Evolutionary conservation across 1,140 invertebrate species (phyloP).

Genomic region (Drosophila navojoa): DNA sequence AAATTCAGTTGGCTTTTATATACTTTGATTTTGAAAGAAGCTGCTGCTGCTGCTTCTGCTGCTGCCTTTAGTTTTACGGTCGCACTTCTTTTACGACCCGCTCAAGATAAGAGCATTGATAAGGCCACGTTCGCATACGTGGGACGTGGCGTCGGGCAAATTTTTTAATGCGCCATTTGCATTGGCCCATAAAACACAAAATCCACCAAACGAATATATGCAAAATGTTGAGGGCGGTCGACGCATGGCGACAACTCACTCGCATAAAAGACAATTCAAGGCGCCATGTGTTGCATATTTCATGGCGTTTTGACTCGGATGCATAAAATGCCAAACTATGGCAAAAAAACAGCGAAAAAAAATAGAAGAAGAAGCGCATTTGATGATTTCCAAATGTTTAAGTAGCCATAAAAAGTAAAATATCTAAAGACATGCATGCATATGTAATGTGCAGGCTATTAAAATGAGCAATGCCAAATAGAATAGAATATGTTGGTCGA

Average conservation of each 20-base stretch:
- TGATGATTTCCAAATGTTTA: slow-evolving; percentile 61
- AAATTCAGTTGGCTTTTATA: slow-evolving; percentile 63
- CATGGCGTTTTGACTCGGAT: slow-evolving; percentile 70
- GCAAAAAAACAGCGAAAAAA: slow-evolving; percentile 11
- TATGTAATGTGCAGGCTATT: slow-evolving; percentile 20
- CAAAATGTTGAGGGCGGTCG: slow-evolving; percentile 23
- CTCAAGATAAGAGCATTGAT: slow-evolving; percentile 48
- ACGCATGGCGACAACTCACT: slow-evolving; percentile 12
- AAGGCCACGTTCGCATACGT: slow-evolving; percentile 37
- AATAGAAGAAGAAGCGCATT: neutral
- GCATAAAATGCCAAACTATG: slow-evolving; percentile 55
- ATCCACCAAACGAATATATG: slow-evolving; percentile 33
- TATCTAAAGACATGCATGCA: slow-evolving; percentile 13
- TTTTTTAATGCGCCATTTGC: slow-evolving; percentile 79
- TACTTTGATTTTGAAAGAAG: slow-evolving; percentile 66
- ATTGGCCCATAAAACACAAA: slow-evolving; percentile 59
- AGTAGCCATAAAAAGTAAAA: slow-evolving; percentile 61
- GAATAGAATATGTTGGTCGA: neutral
- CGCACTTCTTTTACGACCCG: slow-evolving; percentile 68
- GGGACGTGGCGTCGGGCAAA: slow-evolving; percentile 67
- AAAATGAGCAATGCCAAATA: slow-evolving; percentile 1
- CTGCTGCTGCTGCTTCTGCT: slow-evolving; percentile 43
- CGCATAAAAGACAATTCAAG: slow-evolving; percentile 70
- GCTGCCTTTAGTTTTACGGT: slow-evolving; percentile 70
- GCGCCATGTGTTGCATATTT: slow-evolving; percentile 80